Evolutionary conservation across 2,888 invertebrate genomes (phyloP), one percentile per base, ranked within the genome.

Genomic region (Nomada fucata): DNA sequence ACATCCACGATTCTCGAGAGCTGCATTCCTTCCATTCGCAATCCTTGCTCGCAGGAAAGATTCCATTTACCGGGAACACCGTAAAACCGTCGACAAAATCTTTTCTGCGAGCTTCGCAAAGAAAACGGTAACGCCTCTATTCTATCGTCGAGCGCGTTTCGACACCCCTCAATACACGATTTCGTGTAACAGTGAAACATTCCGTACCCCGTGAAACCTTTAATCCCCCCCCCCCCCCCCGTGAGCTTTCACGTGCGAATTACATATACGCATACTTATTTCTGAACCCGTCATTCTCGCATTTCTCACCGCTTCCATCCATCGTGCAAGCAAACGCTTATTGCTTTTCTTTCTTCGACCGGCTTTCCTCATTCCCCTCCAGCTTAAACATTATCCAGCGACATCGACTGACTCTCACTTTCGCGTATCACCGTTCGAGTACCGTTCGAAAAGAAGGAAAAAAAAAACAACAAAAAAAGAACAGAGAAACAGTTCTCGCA

Each of bases 341-440:
- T 85, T 87, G 86, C 85, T 87, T 83, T 83, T 83, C 69, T 82
- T 83, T 84, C 69, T 36, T 53, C 1, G 5, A n/a, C n/a, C 11
- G 4, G 44, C 2, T 44, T 18, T 50, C 11, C 44, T 50, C 18
- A 4, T 13, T 9, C 15, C 20, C 5, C 9, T 13, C 9, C 44
- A 63, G 74, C 53, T 42, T 42, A 26, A 53, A 78, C 42, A 55
- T 61, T 72, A 77, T 79, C 70, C 68, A 83, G 65, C 82, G 76
- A 82, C 72, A 26, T 84, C 74, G 77, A 60, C 68, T 77, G 77
- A 55, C 70, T 77, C 69, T 77, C 69, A 57, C 36, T 29, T 13
- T 55, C 53, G 13, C 57, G 4, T 85, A 86, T 88, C 82, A 82
- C 86, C 79, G 69, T 67, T 69, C 79, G 81, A 61, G 57, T 77